These are phyloP conservation scores for Decapterus maruadsi DNA, from an alignment of 2,797 vertebrate genomes.

Conservation along the genomic window DNA sequence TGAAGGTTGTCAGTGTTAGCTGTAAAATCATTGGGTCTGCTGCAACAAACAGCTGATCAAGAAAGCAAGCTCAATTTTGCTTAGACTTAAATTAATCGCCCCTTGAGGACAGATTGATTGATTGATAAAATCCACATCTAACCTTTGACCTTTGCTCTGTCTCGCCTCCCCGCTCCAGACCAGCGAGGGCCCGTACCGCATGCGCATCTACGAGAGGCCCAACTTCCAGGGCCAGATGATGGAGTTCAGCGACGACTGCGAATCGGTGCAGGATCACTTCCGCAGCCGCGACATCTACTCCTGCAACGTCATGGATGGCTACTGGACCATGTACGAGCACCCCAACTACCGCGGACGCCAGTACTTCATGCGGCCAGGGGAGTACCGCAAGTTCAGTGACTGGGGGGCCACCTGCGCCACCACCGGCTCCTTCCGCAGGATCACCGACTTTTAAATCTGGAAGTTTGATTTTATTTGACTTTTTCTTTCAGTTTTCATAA, in stretches of 20 bases:
- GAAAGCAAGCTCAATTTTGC: no score
- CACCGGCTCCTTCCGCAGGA: constrained; percentile 82
- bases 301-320: constrained; percentile 82
- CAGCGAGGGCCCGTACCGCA: constrained; percentile 76
- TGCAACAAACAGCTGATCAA: no score
- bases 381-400: constrained; percentile 83
- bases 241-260: constrained; percentile 82
- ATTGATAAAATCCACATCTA: neutral
- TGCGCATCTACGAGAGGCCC: constrained; percentile 80
- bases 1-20: no score
- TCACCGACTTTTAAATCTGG: constrained; percentile 77
- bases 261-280: constrained; percentile 80
- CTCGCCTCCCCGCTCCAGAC: constrained; percentile 54
- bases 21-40: no score
- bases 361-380: constrained; percentile 81
- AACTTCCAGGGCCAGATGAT: constrained; percentile 84
- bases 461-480: constrained; percentile 49
- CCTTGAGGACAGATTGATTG: no score
- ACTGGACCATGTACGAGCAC: constrained; percentile 83
- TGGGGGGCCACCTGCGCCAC: constrained; percentile 80
- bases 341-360: constrained; percentile 78
- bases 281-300: constrained; percentile 79
- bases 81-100: no score
- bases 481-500: constrained; percentile 15
- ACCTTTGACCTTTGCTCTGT: neutral